Percentiles rank a stretch among this genome's conserved stretches.
These are phyloP conservation scores for Dromas ardeola DNA, from an alignment of 2,113 vertebrate species.

Conservation along the genomic window DNA sequence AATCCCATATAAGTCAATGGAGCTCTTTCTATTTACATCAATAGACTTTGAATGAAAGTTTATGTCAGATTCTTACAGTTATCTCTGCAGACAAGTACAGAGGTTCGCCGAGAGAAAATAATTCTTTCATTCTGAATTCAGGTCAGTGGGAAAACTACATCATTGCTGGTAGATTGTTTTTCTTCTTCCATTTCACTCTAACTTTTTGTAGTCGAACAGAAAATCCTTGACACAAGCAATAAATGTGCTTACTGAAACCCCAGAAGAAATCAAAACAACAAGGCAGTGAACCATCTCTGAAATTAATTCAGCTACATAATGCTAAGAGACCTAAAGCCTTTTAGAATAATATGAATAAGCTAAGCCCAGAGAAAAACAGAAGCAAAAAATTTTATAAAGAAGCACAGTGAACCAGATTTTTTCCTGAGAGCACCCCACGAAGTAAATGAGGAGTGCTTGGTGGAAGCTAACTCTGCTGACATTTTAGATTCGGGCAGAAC, in stretches of 20 bases:
- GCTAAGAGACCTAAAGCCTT: background rate
- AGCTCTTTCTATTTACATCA: background rate
- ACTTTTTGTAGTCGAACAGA: background rate
- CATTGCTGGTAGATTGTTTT: background rate
- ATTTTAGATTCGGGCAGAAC: background rate
- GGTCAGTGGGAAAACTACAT: background rate
- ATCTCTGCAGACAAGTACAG: background rate
- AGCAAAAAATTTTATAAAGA: background rate
- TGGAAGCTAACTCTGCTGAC: background rate
- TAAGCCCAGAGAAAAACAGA: background rate
- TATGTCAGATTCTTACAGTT: background rate
- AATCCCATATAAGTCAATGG: background rate
- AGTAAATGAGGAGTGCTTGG: background rate
- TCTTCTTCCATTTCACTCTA: background rate
- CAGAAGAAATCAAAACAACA: conserved; percentile 9
- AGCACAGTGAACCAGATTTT: background rate
- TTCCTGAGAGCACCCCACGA: background rate
- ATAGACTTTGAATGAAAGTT: background rate
- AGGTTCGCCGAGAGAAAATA: background rate
- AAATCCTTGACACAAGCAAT: background rate
- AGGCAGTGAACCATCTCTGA: background rate
- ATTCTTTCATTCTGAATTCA: background rate
- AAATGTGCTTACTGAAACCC: background rate
- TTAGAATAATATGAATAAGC: background rate
- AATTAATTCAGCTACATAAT: background rate